Conservation (phyloP, 92 coral and sea anemone species). For the Palythoa grandiflora region DNA sequence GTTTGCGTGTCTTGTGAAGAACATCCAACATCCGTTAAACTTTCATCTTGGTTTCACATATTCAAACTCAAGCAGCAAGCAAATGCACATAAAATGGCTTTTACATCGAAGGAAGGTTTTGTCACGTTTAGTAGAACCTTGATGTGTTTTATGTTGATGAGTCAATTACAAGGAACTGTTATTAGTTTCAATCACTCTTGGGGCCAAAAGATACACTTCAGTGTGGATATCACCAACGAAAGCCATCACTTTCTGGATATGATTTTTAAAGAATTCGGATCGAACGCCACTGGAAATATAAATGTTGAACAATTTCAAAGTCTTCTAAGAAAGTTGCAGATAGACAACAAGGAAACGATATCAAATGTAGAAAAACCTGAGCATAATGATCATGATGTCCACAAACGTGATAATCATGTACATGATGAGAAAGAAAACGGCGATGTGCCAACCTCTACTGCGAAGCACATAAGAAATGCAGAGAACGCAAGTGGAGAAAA, state of each 20-base stretch:
- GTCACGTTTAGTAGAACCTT: too few species aligned
- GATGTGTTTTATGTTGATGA: too few species aligned
- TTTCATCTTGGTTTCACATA: too few species aligned
- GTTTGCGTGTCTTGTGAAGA: too few species aligned
- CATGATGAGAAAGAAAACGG: background rate
- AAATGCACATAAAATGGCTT: too few species aligned
- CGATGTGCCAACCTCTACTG: background rate
- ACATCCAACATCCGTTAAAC: too few species aligned
- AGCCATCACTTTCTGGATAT: constrained; percentile 1
- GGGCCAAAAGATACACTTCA: background rate
- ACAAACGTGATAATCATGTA: background rate
- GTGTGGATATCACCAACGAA: constrained; percentile 6
- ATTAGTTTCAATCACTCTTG: background rate
- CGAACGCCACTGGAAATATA: background rate
- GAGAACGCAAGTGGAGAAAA: background rate
- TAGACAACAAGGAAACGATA: background rate
- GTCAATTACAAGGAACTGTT: too few species aligned
- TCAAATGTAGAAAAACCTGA: background rate
- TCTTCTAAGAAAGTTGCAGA: background rate
- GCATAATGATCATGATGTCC: background rate
- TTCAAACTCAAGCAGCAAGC: too few species aligned
- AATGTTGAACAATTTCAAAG: background rate
- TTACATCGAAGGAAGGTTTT: too few species aligned
- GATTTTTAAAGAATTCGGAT: constrained; percentile 18
- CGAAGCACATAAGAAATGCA: background rate